These are phyloP conservation scores for Crypturellus undulatus DNA, from an alignment of 2,113 vertebrate species.

Conservation along the genomic window DNA sequence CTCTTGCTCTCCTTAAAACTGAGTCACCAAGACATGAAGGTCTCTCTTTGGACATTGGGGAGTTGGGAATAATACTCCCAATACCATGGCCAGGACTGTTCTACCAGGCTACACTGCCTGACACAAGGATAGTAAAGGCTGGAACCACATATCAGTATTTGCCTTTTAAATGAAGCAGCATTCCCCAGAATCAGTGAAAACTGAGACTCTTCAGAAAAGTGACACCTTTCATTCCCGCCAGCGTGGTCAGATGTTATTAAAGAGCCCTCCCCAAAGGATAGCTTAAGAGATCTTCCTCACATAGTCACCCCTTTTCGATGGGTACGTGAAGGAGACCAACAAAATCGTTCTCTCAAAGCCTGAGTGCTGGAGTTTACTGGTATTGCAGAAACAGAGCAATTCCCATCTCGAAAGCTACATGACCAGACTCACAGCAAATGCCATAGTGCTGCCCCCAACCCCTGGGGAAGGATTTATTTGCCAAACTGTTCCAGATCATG, in stretches of 20 bases:
- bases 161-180: conserved; percentile 62
- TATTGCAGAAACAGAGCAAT: neutral
- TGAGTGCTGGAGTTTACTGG: rapidly evolving
- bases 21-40: neutral
- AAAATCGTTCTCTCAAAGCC: neutral
- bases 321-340: neutral
- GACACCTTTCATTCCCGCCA: neutral
- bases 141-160: neutral
- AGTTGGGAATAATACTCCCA: rapidly evolving
- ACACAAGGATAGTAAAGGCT: neutral
- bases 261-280: neutral
- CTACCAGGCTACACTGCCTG: neutral
- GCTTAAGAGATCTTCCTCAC: neutral
- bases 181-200: conserved; percentile 16
- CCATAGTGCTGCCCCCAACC: neutral
- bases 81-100: neutral
- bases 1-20: neutral
- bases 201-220: conserved; percentile 40
- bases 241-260: neutral
- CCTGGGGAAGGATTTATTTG: neutral
- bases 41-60: neutral
- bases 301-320: neutral
- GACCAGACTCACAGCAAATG: rapidly evolving
- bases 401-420: rapidly evolving
- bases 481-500: neutral